Percentiles rank a stretch among this genome's conserved stretches.
These are phyloP conservation scores for Drosophila setifemur DNA, from an alignment of 1,140 invertebrate species.

Conservation along the genomic window DNA sequence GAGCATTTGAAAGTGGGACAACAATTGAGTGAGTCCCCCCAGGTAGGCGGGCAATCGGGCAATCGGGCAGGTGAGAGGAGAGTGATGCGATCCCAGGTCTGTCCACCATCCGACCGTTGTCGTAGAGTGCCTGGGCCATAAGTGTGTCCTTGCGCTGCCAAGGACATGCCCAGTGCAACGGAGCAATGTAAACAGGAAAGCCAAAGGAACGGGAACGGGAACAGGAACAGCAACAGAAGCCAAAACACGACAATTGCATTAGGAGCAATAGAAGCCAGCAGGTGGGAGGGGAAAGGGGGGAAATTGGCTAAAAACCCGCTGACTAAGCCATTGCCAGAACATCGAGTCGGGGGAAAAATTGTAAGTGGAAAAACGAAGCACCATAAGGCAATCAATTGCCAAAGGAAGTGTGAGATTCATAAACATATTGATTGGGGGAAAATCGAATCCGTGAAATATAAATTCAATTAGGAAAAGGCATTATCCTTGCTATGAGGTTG, in stretches of 20 bases:
- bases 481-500: not conserved
- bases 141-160: too few relatives aligned
- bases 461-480: constrained; percentile 15
- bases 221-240: constrained; percentile 4
- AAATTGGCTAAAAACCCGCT: constrained; percentile 5
- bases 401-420: too few relatives aligned
- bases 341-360: not conserved
- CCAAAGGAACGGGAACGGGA: not conserved
- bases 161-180: constrained; percentile 1
- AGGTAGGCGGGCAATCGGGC: too few relatives aligned
- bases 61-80: not conserved
- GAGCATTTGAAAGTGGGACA: too few relatives aligned
- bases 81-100: not conserved
- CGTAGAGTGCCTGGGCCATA: too few relatives aligned
- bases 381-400: constrained; percentile 17
- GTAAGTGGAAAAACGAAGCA: not conserved
- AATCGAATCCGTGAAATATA: not conserved
- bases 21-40: not conserved
- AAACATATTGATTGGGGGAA: too few relatives aligned
- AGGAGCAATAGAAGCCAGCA: too few relatives aligned
- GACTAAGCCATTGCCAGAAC: constrained; percentile 5
- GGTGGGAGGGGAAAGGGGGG: not conserved
- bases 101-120: too few relatives aligned
- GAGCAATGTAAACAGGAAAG: constrained; percentile 27
- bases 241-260: constrained; percentile 45